Evolutionary conservation across 2,888 invertebrate genomes (phyloP).

Genomic region (Drosophila demipolita): DNA sequence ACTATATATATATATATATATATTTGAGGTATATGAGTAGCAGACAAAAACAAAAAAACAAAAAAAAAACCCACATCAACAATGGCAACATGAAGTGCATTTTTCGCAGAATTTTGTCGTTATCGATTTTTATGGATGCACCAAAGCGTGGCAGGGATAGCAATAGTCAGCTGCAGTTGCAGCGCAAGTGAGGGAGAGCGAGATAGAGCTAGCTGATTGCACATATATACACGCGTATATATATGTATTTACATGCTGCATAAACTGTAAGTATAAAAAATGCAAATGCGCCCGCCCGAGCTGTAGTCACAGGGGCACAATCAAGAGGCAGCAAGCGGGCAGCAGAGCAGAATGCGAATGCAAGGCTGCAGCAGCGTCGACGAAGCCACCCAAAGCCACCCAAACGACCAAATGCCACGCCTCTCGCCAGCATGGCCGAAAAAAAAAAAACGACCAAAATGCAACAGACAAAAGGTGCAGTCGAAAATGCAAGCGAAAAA

Average conservation of each 20-base stretch:
- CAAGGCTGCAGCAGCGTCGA: conserved; percentile 43
- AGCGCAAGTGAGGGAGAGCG: conserved; percentile 1
- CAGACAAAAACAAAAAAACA: conserved; percentile 23
- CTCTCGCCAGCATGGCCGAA: conserved; percentile 30
- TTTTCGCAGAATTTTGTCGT: conserved; percentile 59
- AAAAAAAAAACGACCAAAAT: conserved; percentile 35
- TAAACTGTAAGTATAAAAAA: conserved; percentile 72
- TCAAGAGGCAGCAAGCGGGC: conserved; percentile 20
- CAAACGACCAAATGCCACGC: conserved; percentile 10
- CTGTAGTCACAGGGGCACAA: conserved; percentile 32
- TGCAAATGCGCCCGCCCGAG: conserved; percentile 63
- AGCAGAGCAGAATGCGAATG: conserved; percentile 32
- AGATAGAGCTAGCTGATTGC: neutral
- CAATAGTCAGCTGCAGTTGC: conserved; percentile 21
- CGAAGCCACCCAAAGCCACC: neutral
- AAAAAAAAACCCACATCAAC: conserved; percentile 45
- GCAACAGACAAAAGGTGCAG: conserved; percentile 54
- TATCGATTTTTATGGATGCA: conserved; percentile 65
- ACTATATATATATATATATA: conserved; percentile 16
- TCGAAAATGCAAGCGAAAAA: conserved; percentile 34
- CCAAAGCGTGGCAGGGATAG: conserved; percentile 21
- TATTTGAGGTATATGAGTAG: conserved; percentile 14
- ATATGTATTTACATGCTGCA: conserved; percentile 16
- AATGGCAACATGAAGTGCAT: conserved; percentile 64
- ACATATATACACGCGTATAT: conserved; percentile 12